These are phyloP conservation scores for Felis chaus DNA, from an alignment of 2,113 vertebrate genomes.

Conservation along the genomic window DNA sequence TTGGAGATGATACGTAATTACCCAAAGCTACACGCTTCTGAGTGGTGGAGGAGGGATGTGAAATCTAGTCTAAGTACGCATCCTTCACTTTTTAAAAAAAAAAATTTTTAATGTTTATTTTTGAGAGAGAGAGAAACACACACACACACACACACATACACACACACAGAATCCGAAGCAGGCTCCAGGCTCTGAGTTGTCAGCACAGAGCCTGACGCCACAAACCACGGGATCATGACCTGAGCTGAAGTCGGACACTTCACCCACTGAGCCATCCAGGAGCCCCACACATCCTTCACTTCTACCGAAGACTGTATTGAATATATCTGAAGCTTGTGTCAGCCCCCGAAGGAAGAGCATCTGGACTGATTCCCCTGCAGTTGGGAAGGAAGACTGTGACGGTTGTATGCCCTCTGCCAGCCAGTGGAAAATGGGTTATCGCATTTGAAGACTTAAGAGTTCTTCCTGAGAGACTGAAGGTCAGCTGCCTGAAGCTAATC, in stretches of 20 bases:
- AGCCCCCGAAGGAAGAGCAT: not conserved
- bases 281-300: not conserved
- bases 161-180: too few relatives aligned
- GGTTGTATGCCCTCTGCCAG: accelerated
- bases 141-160: too few relatives aligned
- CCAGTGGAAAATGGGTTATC: not conserved
- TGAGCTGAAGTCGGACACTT: too few relatives aligned
- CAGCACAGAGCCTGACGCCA: too few relatives aligned
- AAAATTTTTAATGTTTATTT: too few relatives aligned
- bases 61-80: not conserved
- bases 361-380: not conserved
- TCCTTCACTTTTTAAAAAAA: too few relatives aligned
- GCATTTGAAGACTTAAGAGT: not conserved
- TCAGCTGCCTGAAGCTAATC: not conserved
- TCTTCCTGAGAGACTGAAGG: not conserved
- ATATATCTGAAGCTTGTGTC: not conserved
- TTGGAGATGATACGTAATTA: not conserved
- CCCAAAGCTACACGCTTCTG: accelerated
- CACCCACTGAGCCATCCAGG: too few relatives aligned
- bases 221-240: too few relatives aligned
- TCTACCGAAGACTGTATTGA: not conserved
- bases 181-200: too few relatives aligned
- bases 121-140: too few relatives aligned
- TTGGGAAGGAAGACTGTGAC: not conserved
- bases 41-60: not conserved